Evolutionary conservation across 2,113 vertebrate genomes (phyloP), one percentile per base, ranked within the genome.

Genomic region (Suncus etruscus): DNA sequence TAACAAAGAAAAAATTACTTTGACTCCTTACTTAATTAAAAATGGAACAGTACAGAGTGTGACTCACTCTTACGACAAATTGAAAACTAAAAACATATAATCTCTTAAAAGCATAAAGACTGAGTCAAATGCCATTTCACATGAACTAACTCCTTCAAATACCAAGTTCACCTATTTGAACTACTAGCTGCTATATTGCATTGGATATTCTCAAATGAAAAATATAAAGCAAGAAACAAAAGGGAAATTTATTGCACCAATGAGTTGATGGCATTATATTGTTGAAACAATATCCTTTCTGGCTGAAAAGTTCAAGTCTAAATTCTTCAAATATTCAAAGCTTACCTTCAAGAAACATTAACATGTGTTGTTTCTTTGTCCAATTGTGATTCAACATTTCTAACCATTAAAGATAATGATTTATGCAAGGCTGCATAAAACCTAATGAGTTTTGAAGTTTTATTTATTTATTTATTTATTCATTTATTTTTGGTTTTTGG

Each of bases 301-400:
- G 75, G 15, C n/a, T 86, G 24, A 92, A 91, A 96, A 95, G 25
- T 94, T 91, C 94, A 76, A 94, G 7, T 16, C 65, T 9, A 63
- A 6, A 61, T 74, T 92, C 70, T 81, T 92, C 86, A 73, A 83
- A 95, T 81, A 85, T 50, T 76, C 75, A 89, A 20, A 86, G 92
- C 94, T 97, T 97, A 97, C 96, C 95, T 96, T 90, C 87, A 45
- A 90, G 87, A 94, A 90, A 95, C 91, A 83, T 78, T 81, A 78
- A 32, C 4, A 20, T 58, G 78, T 87, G 66, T 86, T 51, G 54
- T 54, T 95, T 31, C 84, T 96, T 95, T 63, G 87, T 96, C 86
- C 50, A 1, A 82, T 24, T 86, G 54, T 94, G 8, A 66, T 72
- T 91, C 66, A 94, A 87, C 66, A 66, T 16, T 77, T 29, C 68